Evolutionary conservation across 1,140 invertebrate genomes (phyloP), one percentile per base, ranked within the genome.

Genomic region (Pseudoatta argentina): DNA sequence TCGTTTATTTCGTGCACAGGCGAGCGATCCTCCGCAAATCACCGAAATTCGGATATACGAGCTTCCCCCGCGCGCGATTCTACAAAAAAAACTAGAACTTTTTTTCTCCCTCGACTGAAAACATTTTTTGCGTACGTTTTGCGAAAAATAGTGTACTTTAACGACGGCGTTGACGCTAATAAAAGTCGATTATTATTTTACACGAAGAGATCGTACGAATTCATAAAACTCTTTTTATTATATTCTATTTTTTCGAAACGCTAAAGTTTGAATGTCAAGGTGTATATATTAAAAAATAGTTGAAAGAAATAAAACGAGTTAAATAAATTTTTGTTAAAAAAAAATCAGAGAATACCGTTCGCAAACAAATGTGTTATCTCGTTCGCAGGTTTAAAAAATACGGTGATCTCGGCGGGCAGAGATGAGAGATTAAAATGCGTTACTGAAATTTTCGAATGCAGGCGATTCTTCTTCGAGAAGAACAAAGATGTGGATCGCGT

Each of bases 31-130:
- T 12, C 21, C n/a, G 53, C 24, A 83, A 83, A 83, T 61, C 48
- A 64, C 48, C 77, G 64, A 67, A 57, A 83, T 79, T 64, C 48
- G 34, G 30, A 57, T 18, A 81, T 71, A 81, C 48, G 57, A 69
- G 51, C 44, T 39, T 24, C 66, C n/a, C 10, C n/a, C 16, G 27
- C 27, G 27, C 2, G 27, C 30, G n/a, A 53, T 59, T 44, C 51
- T 51, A 51, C 30, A 34, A 34, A 34, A 34, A 34, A 83, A 69
- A 14, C 66, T 55, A 30, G 4, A 55, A 44, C 27, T 18, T 48
- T 77, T 48, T 48, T 77, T 18, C 16, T 4, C 66, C 7, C n/a
- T 16, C 27, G 12, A 39, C 12, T 39, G n/a, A 24, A 24, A 5
- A 48, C 2, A 14, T 69, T 69, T 69, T 69, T 30, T 66, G 8